Evolutionary conservation across 1,140 invertebrate species (phyloP).

Genomic region (Pseudomyrmex gracilis): DNA sequence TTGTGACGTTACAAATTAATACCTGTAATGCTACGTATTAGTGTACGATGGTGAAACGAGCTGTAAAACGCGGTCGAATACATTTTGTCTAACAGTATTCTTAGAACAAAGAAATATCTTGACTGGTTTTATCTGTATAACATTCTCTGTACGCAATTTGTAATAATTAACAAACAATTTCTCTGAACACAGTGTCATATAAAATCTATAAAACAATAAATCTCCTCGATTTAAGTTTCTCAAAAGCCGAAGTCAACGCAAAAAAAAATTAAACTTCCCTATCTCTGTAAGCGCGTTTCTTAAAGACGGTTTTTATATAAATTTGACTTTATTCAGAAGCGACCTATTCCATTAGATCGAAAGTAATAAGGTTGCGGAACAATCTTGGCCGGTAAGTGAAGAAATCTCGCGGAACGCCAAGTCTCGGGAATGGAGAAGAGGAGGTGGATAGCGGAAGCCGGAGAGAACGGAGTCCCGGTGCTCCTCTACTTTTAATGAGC

Average conservation of each 20-base stretch:
- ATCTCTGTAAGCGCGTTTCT: not conserved
- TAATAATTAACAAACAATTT: too few species aligned
- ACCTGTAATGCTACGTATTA: conserved; percentile 26
- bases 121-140: too few species aligned
- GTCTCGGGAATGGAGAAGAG: not conserved
- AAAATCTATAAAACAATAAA: too few species aligned
- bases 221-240: too few species aligned
- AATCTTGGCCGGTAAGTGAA: conserved; percentile 42
- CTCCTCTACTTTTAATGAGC: conserved; percentile 68
- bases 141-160: too few species aligned
- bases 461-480: conserved; percentile 22
- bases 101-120: conserved; percentile 1
- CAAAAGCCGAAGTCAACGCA: not conserved
- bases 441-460: conserved; percentile 8
- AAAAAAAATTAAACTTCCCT: not conserved
- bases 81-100: conserved; percentile 25
- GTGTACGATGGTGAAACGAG: not conserved
- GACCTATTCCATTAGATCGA: conserved; percentile 59
- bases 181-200: too few species aligned
- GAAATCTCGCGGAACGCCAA: conserved; percentile 38
- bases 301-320: conserved; percentile 43
- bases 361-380: conserved; percentile 65
- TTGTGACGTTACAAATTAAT: conserved; percentile 39
- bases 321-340: conserved; percentile 26
- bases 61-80: conserved; percentile 10